phyloP scores from a whole-genome alignment of 2,888 invertebrate species.

The Hecatera dysodea region DNA sequence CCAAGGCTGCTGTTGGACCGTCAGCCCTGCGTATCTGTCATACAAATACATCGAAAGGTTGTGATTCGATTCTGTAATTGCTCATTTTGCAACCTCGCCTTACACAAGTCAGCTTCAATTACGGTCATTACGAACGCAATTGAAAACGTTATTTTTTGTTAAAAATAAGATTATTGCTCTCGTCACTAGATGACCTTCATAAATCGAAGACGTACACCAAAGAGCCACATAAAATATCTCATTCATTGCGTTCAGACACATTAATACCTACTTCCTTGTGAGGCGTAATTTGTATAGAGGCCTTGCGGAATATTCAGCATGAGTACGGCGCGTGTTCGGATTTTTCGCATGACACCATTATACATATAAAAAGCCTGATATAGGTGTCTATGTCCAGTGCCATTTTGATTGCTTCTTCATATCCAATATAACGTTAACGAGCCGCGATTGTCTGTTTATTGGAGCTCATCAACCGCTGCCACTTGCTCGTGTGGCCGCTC shows the following conservation, averaged over 20 bases:
- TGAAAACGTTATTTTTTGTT: slow-evolving; percentile 1
- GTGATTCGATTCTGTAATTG: slow-evolving; percentile 71
- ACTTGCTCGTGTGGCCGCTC: slow-evolving; percentile 33
- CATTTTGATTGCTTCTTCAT: slow-evolving; percentile 55
- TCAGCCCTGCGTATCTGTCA: slow-evolving; percentile 67
- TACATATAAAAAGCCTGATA: slow-evolving; percentile 4
- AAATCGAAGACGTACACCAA: slow-evolving; percentile 49
- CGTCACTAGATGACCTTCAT: slow-evolving; percentile 36
- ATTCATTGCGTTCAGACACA: slow-evolving; percentile 47
- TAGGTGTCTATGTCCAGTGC: slow-evolving; percentile 42
- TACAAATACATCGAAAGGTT: slow-evolving; percentile 72
- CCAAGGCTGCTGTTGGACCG: slow-evolving; percentile 58
- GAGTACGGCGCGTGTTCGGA: slow-evolving; percentile 31
- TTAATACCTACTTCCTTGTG: slow-evolving; percentile 59
- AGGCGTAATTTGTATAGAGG: slow-evolving; percentile 47
- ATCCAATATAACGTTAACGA: slow-evolving; percentile 62
- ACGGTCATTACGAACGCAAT: slow-evolving; percentile 19
- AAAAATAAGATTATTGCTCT: slow-evolving; percentile 23
- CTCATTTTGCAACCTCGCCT: slow-evolving; percentile 57
- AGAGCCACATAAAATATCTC: slow-evolving; percentile 42
- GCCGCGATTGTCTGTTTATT: slow-evolving; percentile 64
- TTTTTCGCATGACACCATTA: slow-evolving; percentile 18
- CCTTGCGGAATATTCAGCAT: slow-evolving; percentile 53
- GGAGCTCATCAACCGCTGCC: slow-evolving; percentile 55
- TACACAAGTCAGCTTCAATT: slow-evolving; percentile 13